These are phyloP conservation scores for Leptarthrus brevirostris DNA, from an alignment of 2,888 invertebrate species.

Conservation along the genomic window DNA sequence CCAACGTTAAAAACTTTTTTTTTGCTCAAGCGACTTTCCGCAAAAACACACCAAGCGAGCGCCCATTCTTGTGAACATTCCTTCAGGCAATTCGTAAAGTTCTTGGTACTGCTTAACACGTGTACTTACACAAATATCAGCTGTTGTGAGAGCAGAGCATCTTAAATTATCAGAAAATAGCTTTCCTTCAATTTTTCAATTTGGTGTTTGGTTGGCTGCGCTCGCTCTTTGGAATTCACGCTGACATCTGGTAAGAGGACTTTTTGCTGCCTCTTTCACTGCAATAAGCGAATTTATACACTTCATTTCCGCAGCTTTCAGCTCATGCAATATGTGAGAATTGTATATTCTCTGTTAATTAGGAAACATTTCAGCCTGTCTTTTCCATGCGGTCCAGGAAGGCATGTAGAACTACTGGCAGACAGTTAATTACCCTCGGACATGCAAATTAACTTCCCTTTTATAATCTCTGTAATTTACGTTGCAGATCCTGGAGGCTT, in stretches of 20 bases:
- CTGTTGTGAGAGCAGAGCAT: background rate
- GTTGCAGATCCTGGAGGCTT: background rate
- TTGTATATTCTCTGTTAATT: background rate
- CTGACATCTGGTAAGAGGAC: background rate
- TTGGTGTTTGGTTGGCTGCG: background rate
- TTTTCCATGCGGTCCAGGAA: background rate
- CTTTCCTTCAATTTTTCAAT: slow-evolving; percentile 4
- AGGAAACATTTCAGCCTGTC: background rate
- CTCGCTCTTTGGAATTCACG: background rate
- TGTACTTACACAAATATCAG: slow-evolving; percentile 6
- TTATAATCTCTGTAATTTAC: background rate
- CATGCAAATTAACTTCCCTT: background rate
- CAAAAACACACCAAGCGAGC: background rate
- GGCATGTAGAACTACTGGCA: too few relatives aligned
- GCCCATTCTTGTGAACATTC: slow-evolving; percentile 2
- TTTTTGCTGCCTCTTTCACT: too few relatives aligned
- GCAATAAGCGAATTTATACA: slow-evolving; percentile 11
- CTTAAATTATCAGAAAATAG: background rate
- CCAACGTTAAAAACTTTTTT: slow-evolving; percentile 17
- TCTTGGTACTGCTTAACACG: slow-evolving; percentile 1
- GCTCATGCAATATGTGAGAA: background rate
- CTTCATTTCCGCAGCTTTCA: slow-evolving; percentile 11
- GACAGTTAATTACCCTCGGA: background rate
- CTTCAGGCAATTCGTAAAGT: background rate
- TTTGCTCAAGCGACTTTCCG: slow-evolving; percentile 5